Evolutionary conservation across 2,113 vertebrate genomes (phyloP).

Genomic region (Melanotaenia duboulayi): DNA sequence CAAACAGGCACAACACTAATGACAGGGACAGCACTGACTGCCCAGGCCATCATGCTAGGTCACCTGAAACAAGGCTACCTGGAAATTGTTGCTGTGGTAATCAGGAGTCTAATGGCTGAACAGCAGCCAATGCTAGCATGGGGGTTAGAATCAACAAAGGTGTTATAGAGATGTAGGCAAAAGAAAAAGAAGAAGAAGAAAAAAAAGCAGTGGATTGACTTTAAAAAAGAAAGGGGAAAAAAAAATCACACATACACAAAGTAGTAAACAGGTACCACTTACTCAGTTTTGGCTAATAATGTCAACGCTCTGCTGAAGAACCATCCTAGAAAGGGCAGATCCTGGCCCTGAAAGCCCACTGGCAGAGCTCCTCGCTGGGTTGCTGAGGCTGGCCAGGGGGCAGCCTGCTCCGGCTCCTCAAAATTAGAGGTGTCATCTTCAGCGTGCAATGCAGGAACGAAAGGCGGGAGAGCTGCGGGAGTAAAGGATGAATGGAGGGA

Average conservation of each 20-base stretch:
- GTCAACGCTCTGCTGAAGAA: conserved; percentile 94
- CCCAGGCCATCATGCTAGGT: conserved; percentile 39
- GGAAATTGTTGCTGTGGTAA: conserved; percentile 59
- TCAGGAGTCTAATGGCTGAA: conserved; percentile 37
- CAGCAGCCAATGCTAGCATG: conserved; percentile 53
- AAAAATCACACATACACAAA: background rate
- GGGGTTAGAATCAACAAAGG: conserved; percentile 51
- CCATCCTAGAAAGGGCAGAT: conserved; percentile 98
- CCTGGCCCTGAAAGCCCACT: conserved; percentile 91
- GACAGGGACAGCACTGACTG: conserved; percentile 52
- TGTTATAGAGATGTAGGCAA: conserved; percentile 37
- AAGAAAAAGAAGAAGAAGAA: conserved; percentile 16
- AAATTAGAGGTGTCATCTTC: conserved; percentile 99
- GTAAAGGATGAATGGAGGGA: conserved; percentile 66
- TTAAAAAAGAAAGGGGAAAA: background rate
- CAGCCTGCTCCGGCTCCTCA: conserved; percentile 94
- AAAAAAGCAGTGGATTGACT: conserved; percentile 11
- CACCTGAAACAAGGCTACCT: conserved; percentile 61
- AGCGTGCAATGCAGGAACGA: conserved; percentile 94
- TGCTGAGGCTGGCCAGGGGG: conserved; percentile 87
- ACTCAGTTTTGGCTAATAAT: conserved; percentile 92
- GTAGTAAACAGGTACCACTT: conserved; percentile 84
- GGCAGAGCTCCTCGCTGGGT: conserved; percentile 89
- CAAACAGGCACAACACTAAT: conserved; percentile 47
- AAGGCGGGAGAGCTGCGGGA: conserved; percentile 92